Evolutionary conservation across 1,140 invertebrate species (phyloP).

Genomic region (Magallana ariakensis): DNA sequence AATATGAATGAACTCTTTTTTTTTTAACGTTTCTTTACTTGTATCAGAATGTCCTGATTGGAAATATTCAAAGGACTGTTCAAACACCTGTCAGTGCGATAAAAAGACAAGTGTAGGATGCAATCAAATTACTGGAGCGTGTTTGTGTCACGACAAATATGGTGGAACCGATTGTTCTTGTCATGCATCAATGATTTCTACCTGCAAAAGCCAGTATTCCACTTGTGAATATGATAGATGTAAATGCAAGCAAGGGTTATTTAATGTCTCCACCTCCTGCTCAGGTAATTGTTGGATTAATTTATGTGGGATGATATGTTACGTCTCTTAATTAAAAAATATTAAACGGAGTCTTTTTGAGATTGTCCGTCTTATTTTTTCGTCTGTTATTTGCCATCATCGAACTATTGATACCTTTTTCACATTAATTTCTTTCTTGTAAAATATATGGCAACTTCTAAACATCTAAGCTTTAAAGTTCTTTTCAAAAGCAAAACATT

Average conservation of each 20-base stretch:
- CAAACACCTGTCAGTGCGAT: neutral
- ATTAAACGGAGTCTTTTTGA: too few species aligned
- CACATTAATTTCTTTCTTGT: too few species aligned
- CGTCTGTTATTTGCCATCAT: too few species aligned
- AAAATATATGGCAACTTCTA: too few species aligned
- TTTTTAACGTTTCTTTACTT: neutral
- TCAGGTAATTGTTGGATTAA: neutral
- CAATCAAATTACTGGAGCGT: neutral
- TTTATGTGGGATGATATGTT: too few species aligned
- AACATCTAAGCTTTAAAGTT: too few species aligned
- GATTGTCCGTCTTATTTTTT: too few species aligned
- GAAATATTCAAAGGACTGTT: neutral
- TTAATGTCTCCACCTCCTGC: neutral
- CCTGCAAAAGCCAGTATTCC: neutral
- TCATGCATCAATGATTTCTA: neutral
- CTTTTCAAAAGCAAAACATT: too few species aligned
- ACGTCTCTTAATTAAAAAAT: too few species aligned
- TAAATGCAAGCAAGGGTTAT: neutral
- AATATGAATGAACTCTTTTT: neutral
- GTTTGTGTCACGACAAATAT: neutral
- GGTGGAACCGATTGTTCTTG: neutral
- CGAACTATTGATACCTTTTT: too few species aligned
- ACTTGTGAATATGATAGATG: constrained; percentile 3
- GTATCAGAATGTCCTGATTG: neutral
- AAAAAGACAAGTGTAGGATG: neutral